Evolutionary conservation across 2,888 invertebrate species (phyloP).

Genomic region (Cordilura impudica): DNA sequence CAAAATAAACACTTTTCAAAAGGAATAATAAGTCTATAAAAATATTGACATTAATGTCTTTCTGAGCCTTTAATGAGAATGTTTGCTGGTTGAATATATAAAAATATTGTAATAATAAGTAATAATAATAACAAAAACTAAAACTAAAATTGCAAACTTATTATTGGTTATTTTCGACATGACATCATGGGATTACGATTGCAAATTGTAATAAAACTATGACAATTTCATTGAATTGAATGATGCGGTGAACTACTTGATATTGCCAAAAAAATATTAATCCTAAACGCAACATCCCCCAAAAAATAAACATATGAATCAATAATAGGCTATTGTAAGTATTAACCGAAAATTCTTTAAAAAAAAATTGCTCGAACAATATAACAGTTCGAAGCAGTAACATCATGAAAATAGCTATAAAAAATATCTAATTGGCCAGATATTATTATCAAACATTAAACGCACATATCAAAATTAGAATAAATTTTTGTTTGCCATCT

Average conservation of each 20-base stretch:
- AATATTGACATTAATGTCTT: too few species aligned
- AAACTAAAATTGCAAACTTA: background rate
- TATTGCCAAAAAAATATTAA: background rate
- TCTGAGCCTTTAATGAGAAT: too few species aligned
- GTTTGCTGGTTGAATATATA: too few species aligned
- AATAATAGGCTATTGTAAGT: background rate
- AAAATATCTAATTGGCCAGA: background rate
- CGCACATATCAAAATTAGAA: background rate
- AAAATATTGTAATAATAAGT: too few species aligned
- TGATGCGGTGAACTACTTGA: background rate
- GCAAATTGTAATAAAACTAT: background rate
- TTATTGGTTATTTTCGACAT: constrained; percentile 19
- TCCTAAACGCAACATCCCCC: background rate
- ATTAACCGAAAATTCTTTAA: background rate
- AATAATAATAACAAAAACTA: background rate
- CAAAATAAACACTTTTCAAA: too few species aligned
- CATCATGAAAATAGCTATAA: background rate
- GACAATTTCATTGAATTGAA: background rate
- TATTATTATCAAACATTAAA: too few species aligned
- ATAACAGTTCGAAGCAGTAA: background rate
- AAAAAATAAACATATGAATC: too few species aligned
- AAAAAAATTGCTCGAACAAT: background rate
- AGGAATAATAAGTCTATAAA: too few species aligned
- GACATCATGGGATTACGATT: constrained; percentile 6
- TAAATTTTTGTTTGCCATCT: background rate